phyloP scores from a whole-genome alignment of 30 jellyfish, hydroid and myxozoan genomes.

The Pelagia noctiluca region DNA sequence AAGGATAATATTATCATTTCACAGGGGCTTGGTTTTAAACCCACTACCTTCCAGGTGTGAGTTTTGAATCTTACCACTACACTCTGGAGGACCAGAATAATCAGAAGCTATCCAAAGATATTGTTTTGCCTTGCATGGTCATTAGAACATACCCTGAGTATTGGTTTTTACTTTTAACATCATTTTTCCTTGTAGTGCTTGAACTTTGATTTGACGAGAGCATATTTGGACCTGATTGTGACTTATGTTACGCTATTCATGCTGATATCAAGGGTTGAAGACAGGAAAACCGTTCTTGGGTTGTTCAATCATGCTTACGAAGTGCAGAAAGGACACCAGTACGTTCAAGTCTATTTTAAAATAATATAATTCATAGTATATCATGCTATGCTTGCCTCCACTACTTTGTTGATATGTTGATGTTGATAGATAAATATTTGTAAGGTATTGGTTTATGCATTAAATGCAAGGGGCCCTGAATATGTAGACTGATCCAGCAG shows the following conservation, averaged over 20 bases:
- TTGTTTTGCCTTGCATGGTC: neutral
- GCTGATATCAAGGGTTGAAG: constrained; percentile 89
- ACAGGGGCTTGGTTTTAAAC: no score
- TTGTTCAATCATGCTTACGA: constrained; percentile 94
- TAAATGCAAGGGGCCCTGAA: no score
- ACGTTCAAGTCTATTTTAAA: constrained; percentile 8
- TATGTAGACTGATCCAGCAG: no score
- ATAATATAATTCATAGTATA: no score
- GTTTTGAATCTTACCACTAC: no score
- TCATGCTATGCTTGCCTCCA: no score
- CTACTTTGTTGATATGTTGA: no score
- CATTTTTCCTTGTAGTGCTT: constrained; percentile 58
- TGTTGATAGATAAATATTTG: no score
- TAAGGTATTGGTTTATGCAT: no score
- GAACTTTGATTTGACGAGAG: constrained; percentile 90
- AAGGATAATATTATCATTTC: no score
- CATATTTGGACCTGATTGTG: constrained; percentile 84
- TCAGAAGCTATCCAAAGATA: neutral
- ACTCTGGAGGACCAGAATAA: no score
- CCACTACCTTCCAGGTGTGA: no score
- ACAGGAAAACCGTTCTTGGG: constrained; percentile 92
- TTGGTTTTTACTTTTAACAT: neutral
- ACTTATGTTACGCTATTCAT: constrained; percentile 84
- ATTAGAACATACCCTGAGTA: neutral
- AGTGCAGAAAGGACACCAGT: constrained; percentile 90